Percentiles rank a stretch among this genome's conserved stretches.
Conservation (phyloP, 2,113 vertebrate species). For the Corythoichthys intestinalis region DNA sequence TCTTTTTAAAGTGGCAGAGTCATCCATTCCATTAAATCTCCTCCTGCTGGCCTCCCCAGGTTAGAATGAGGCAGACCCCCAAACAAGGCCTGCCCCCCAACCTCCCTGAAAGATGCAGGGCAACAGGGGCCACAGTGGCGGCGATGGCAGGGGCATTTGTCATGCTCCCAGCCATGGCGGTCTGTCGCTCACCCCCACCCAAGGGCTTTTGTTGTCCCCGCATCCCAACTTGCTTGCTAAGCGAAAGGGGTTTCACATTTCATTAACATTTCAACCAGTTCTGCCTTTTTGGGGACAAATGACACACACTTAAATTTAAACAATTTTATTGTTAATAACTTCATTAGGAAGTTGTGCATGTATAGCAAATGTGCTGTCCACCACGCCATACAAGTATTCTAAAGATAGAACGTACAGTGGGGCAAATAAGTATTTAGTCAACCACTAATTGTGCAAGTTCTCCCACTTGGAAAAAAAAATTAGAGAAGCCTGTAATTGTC, state of each 20-base stretch:
- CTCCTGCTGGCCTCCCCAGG: constrained; percentile 47
- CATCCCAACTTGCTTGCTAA: constrained; percentile 76
- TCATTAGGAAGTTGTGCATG: not conserved
- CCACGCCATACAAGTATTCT: not conserved
- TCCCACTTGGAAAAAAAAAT: no score
- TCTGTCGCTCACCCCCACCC: constrained; percentile 68
- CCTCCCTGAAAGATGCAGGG: constrained; percentile 37
- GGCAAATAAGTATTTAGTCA: no score
- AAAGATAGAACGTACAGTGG: no score
- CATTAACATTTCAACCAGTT: constrained; percentile 79
- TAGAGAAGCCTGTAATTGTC: no score
- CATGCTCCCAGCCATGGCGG: constrained; percentile 72
- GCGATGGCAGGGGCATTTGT: constrained; percentile 72
- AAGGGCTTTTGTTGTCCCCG: constrained; percentile 75
- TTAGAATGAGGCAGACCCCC: constrained; percentile 40
- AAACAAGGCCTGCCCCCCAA: constrained; percentile 3
- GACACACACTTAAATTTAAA: constrained; percentile 5
- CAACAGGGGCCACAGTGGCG: constrained; percentile 48
- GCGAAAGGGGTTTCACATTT: constrained; percentile 73
- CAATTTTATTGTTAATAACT: constrained; percentile 13
- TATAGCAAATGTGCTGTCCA: not conserved
- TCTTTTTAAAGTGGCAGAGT: constrained; percentile 64
- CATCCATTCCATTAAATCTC: constrained; percentile 68
- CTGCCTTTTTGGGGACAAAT: constrained; percentile 56
- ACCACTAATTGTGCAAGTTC: no score